These are phyloP conservation scores for Spilosoma lubricipeda DNA, from an alignment of 2,888 invertebrate species.

Conservation along the genomic window DNA sequence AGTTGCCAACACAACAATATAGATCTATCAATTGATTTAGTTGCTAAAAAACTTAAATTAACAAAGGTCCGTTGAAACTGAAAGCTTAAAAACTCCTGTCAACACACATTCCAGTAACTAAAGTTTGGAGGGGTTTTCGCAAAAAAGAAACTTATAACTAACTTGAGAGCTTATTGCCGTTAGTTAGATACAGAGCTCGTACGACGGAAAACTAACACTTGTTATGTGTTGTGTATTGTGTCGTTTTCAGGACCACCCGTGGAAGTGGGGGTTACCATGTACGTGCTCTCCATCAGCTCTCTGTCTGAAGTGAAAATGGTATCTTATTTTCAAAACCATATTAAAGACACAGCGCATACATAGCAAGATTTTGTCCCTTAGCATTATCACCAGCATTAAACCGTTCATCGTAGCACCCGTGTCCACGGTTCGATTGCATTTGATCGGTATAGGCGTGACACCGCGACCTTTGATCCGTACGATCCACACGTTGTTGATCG, in stretches of 20 bases:
- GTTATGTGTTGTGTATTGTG: constrained; percentile 72
- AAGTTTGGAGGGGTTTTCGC: constrained; percentile 21
- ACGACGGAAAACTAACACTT: constrained; percentile 43
- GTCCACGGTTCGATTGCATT: constrained; percentile 81
- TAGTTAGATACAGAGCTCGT: constrained; percentile 32
- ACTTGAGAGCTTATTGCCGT: constrained; percentile 30
- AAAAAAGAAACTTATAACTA: constrained; percentile 12
- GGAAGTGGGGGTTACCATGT: constrained; percentile 92
- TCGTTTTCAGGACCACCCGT: constrained; percentile 87
- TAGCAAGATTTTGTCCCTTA: constrained; percentile 80
- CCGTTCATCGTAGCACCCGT: constrained; percentile 85
- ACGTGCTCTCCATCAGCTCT: constrained; percentile 94
- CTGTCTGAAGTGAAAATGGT: constrained; percentile 93
- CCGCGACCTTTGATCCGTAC: constrained; percentile 46
- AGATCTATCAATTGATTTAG: no score
- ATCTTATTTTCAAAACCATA: constrained; percentile 77
- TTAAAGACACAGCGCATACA: constrained; percentile 82
- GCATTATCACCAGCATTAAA: constrained; percentile 82
- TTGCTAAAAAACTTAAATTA: no score
- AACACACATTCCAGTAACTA: neutral
- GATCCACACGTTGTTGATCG: constrained; percentile 38
- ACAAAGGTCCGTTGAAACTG: neutral
- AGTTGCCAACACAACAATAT: no score
- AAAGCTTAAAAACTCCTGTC: neutral
- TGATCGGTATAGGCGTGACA: constrained; percentile 61